These are phyloP conservation scores for Asbolus verrucosus DNA, from an alignment of 1,140 invertebrate species.

Conservation along the genomic window DNA sequence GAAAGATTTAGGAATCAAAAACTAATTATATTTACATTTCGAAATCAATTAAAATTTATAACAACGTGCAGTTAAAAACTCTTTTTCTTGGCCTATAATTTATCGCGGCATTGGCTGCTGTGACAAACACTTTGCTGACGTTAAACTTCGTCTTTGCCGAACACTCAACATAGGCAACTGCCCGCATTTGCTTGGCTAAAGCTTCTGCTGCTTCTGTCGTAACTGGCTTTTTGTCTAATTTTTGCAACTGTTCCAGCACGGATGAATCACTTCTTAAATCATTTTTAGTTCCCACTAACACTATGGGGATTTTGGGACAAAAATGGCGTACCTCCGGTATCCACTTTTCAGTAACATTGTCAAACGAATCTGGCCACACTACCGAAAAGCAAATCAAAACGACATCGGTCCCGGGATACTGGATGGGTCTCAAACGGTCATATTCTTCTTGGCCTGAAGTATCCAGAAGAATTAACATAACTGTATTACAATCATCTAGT, in stretches of 20 bases:
- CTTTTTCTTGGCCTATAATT: too few relatives aligned
- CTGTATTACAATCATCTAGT: constrained; percentile 93
- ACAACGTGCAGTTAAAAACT: too few relatives aligned
- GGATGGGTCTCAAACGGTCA: constrained; percentile 91
- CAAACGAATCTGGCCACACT: constrained; percentile 1
- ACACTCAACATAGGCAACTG: too few relatives aligned
- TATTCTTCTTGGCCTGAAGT: constrained; percentile 97
- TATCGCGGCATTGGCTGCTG: too few relatives aligned
- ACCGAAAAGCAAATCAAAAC: constrained; percentile 28
- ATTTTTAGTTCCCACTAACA: constrained; percentile 11
- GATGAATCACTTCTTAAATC: constrained; percentile 1
- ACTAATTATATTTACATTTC: too few relatives aligned
- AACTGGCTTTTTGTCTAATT: not conserved
- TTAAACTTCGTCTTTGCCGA: too few relatives aligned
- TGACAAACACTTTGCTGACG: too few relatives aligned
- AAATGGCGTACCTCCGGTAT: constrained; percentile 1
- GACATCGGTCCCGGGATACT: constrained; percentile 78
- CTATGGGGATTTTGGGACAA: constrained; percentile 9
- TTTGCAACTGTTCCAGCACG: not conserved
- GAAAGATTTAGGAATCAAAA: too few relatives aligned
- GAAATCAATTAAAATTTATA: too few relatives aligned
- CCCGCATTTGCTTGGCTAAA: too few relatives aligned
- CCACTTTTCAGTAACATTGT: constrained; percentile 12
- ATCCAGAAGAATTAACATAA: constrained; percentile 92
- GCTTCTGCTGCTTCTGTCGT: constrained; percentile 3